A percentile compares a stretch with the other conserved stretches of the same genome.
Evolutionary conservation across 2,888 invertebrate species (phyloP).

Genomic region (Onthophagus sagittarius): DNA sequence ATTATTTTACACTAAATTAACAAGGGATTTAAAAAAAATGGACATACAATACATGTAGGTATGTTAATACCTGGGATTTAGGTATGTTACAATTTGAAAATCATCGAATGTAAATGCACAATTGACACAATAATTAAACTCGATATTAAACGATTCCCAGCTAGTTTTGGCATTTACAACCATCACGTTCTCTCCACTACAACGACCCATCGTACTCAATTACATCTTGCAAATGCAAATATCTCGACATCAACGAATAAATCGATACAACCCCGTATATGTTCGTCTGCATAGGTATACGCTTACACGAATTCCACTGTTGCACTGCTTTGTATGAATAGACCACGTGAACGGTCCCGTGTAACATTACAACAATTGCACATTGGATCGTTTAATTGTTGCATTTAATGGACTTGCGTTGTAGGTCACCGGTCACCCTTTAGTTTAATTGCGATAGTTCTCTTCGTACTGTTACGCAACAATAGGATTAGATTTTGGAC

Average conservation of each 20-base stretch:
- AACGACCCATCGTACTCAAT: no score
- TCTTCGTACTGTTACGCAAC: neutral
- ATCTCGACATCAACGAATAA: slow-evolving; percentile 4
- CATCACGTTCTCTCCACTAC: neutral
- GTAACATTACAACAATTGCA: slow-evolving; percentile 8
- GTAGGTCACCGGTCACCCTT: neutral
- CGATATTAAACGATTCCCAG: neutral
- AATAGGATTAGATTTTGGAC: neutral
- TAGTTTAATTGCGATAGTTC: neutral
- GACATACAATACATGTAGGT: no score
- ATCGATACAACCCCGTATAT: neutral
- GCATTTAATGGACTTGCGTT: slow-evolving; percentile 4
- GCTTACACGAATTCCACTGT: neutral
- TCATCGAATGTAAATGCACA: no score
- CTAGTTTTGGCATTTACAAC: neutral
- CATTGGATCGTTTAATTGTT: slow-evolving; percentile 3
- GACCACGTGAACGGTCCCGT: neutral
- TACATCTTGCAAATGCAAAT: slow-evolving; percentile 1
- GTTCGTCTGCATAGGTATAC: neutral
- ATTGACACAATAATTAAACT: neutral
- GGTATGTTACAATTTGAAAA: no score
- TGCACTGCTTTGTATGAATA: neutral
- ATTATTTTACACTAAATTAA: no score
- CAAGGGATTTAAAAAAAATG: no score
- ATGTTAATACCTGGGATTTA: no score